A percentile compares a stretch with the other conserved stretches of the same genome.
These are phyloP conservation scores for Blastobasis adustella DNA, from an alignment of 2,888 invertebrate genomes.

Conservation along the genomic window DNA sequence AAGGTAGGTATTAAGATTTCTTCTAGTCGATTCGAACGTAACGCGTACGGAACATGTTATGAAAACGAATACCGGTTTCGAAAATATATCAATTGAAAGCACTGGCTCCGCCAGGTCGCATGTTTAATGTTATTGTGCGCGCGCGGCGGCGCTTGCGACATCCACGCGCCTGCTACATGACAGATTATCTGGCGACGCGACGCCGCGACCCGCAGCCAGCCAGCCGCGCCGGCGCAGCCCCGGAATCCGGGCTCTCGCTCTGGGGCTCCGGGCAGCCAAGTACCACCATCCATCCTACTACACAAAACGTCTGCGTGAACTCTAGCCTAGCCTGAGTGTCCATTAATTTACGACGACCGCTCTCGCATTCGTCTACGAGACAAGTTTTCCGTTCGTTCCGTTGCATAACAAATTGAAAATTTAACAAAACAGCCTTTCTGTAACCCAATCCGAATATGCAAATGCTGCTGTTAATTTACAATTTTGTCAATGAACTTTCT, in stretches of 20 bases:
- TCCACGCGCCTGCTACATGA: constrained; percentile 46
- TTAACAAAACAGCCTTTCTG: background rate
- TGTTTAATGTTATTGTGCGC: constrained; percentile 64
- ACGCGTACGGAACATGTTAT: constrained; percentile 48
- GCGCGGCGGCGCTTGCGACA: constrained; percentile 49
- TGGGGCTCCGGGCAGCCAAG: too few species aligned
- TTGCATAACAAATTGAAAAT: background rate
- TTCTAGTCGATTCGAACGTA: constrained; percentile 29
- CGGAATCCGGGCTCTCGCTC: too few species aligned
- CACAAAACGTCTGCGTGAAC: too few species aligned
- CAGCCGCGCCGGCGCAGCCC: background rate
- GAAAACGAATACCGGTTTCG: constrained; percentile 66
- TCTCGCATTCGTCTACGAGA: too few species aligned
- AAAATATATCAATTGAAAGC: constrained; percentile 71
- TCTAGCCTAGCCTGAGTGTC: constrained; percentile 24
- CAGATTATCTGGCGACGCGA: constrained; percentile 35
- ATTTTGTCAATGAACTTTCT: constrained; percentile 1
- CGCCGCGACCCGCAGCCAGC: constrained; percentile 11
- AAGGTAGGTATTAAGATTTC: constrained; percentile 19
- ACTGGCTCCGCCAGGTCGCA: constrained; percentile 36
- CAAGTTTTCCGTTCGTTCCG: background rate
- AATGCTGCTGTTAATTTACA: background rate
- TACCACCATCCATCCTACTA: background rate
- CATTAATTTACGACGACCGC: too few species aligned
- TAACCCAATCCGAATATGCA: background rate